Percentiles rank a stretch among this genome's conserved stretches.
These are phyloP conservation scores for Mimachlamys varia DNA, from an alignment of 2,888 invertebrate species.

Conservation along the genomic window DNA sequence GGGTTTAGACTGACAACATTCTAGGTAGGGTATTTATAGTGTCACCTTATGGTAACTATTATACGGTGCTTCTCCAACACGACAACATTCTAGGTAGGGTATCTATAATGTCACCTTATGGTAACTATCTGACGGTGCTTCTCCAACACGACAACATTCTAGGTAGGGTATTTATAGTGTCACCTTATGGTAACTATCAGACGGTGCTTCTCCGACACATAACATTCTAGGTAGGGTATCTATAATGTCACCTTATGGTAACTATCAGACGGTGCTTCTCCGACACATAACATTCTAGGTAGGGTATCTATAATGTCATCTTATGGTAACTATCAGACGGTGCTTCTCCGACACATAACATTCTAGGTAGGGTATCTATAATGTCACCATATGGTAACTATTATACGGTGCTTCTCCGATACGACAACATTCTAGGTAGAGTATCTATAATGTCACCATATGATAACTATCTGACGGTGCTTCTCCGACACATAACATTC, in stretches of 20 bases:
- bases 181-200: no score
- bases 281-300: conserved; percentile 95
- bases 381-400: no score
- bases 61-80: conserved; percentile 95
- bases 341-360: conserved; percentile 95
- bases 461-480: conserved; percentile 96
- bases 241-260: neutral
- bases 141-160: conserved; percentile 97
- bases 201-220: conserved; percentile 95
- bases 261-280: conserved; percentile 96
- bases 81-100: conserved; percentile 92
- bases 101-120: neutral
- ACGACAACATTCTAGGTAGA: conserved; percentile 94
- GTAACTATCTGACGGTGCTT: conserved; percentile 96
- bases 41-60: no score
- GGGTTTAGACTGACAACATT: conserved; percentile 88
- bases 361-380: conserved; percentile 85
- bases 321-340: conserved; percentile 98
- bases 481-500: conserved; percentile 96
- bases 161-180: conserved; percentile 82
- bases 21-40: conserved; percentile 84
- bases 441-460: neutral
- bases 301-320: conserved; percentile 53
- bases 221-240: conserved; percentile 89
- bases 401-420: conserved; percentile 95